Base-by-base conservation (phyloP, 2,888 invertebrate genomes). In the Amblyjoppa fuscipennis region DNA sequence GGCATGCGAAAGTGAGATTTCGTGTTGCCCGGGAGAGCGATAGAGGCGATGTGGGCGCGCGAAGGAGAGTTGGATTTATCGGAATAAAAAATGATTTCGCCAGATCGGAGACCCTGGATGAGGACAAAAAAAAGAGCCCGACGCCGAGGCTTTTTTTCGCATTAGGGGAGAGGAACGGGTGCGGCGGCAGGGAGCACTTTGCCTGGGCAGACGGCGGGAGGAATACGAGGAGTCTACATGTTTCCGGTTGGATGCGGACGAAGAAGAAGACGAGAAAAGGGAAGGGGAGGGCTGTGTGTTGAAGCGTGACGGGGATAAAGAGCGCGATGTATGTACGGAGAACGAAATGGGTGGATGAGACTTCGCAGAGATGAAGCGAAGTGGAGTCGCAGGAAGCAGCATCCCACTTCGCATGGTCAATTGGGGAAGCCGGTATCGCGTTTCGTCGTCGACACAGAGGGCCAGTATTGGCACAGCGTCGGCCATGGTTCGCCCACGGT, bases 1-100 rank as follows among this genome's bases (percentile, higher is more conserved):
- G 16, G 59, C 61, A 16, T 61, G 61, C 61, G 66, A 81, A 84
- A 84, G 79, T 84, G 70, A 84, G 71, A 70, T 76, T 84, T 56
- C 80, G 64, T 84, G 79, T 84, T 84, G 75, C 59, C 68, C 49
- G 59, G 64, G 49, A 80, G 34, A 75, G 68, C 81, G 77, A 81
- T 73, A 80, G 85, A 82, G 68, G 49, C 73, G 74, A 74, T 51
- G 34, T 69, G 25, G 49, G 71, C 28, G 38, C 16, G 38, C 20
- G 51, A 25, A 64, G 16, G 51, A 59, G 74, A 74, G 73, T 69
- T 53, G 68, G 74, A 84, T 84, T 84, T 84, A 81, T 81, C 84
- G 73, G 78, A 84, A 91, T 89, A 87, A 89, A 91, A 92, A 92
- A 92, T 91, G 90, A 92, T 92, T 91, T 90, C 89, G 83, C 82